Base-by-base conservation (phyloP, 2,888 invertebrate species). In the Cybosia mesomella region DNA sequence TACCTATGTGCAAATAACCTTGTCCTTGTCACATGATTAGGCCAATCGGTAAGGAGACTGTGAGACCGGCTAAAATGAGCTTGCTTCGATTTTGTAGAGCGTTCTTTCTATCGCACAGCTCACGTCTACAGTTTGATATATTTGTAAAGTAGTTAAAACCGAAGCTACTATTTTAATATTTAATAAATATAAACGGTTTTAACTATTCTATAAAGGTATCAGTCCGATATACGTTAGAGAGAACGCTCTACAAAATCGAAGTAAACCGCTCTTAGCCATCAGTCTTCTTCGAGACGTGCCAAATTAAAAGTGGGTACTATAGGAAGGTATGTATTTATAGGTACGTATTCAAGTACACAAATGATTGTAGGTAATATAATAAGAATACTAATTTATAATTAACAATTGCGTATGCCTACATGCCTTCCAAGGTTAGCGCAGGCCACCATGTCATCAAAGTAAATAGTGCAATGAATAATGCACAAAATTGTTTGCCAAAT, bases 401-500 rank as follows among this genome's bases (percentile, higher is more conserved):
- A 22, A 15, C 18, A 43, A 15, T 2, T 39, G 15, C 3, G 39
- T 22, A 22, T 36, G 9, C 15, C 36, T n/a, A 9, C 21, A 10
- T 43, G 15, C 10, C 5, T 11, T 55, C 13, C 3, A 39, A 39
- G 24, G 21, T 11, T 34, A 65, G 34, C 49, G 53, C 68, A 58
- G 49, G 32, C 43, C 55, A 60, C 58, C 54, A 49, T 55, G 34
- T 39, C 49, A 49, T 49, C 49, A 49, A 49, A 58, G 5, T 28
- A 28, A 28, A 28, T 28, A 28, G 5, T 28, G 28, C 28, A 39
- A 34, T 39, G n/a, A 64, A 71, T 71, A 67, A 76, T 68, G 22
- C 36, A 69, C 63, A 69, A 71, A 74, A 73, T 72, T 49, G 74
- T 32, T 72, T 43, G 65, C 70, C 70, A 67, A 79, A 79, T 68